phyloP scores from a whole-genome alignment of 2,113 vertebrate species.

The Pyxicephalus adspersus region DNA sequence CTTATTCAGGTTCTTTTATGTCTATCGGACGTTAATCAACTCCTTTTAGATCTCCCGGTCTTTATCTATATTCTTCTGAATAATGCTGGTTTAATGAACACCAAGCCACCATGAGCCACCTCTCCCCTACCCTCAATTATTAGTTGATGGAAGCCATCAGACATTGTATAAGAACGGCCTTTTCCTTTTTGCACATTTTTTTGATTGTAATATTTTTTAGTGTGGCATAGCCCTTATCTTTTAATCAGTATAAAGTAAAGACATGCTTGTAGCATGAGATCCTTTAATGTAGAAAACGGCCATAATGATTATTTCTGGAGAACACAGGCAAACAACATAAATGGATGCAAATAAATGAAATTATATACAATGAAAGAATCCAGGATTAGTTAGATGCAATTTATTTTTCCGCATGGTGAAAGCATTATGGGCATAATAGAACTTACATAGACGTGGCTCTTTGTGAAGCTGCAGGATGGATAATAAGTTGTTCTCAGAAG shows the following conservation, averaged over 20 bases:
- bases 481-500: no score
- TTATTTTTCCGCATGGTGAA: not conserved
- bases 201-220: not conserved
- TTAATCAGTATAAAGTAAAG: not conserved
- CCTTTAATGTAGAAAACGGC: not conserved
- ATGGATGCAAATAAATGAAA: not conserved
- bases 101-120: no score
- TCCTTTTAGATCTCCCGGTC: no score
- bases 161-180: no score
- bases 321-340: not conserved
- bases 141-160: not conserved
- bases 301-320: not conserved
- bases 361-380: not conserved
- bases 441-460: no score
- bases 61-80: no score
- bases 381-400: not conserved
- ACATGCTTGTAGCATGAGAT: not conserved
- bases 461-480: no score
- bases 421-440: slow-evolving; percentile 1
- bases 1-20: no score
- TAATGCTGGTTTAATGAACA: no score
- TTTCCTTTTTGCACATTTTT: not conserved
- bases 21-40: no score
- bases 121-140: not conserved
- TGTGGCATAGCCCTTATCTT: not conserved